A percentile compares a stretch with the other conserved stretches of the same genome.
phyloP scores from a whole-genome alignment of 2,113 vertebrate species.

The Daubentonia madagascariensis region DNA sequence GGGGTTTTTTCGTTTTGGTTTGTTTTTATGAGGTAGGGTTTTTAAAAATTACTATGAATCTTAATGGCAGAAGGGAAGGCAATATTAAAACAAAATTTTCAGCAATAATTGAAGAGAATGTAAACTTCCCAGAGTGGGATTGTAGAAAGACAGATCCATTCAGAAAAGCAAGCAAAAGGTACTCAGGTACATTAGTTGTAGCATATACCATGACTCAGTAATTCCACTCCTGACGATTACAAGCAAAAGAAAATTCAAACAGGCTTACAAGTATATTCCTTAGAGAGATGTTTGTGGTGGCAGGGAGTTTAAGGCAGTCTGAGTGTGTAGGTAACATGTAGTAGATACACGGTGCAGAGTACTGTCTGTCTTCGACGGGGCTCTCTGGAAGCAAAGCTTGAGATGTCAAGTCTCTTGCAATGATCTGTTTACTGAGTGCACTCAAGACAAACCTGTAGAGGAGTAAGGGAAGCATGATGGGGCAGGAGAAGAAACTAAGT shows the following conservation, averaged over 20 bases:
- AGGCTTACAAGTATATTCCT: background rate
- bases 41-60: background rate
- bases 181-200: background rate
- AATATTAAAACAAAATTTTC: background rate
- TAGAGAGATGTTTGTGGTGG: background rate
- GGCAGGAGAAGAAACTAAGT: no score
- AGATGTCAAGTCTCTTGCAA: background rate
- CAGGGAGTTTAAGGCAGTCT: no score
- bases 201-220: no score
- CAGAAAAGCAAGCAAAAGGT: background rate
- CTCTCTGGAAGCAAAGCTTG: background rate
- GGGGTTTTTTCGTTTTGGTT: no score
- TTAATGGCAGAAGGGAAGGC: background rate
- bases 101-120: background rate
- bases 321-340: accelerated
- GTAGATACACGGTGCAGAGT: accelerated
- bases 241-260: background rate
- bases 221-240: background rate
- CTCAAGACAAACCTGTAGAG: background rate
- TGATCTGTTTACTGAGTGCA: background rate
- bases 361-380: accelerated
- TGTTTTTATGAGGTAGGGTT: background rate
- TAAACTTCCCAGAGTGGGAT: background rate
- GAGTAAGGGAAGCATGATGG: background rate
- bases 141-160: background rate